Evolutionary conservation across 2,888 invertebrate species (phyloP).

Genomic region (Sympetrum striolatum): DNA sequence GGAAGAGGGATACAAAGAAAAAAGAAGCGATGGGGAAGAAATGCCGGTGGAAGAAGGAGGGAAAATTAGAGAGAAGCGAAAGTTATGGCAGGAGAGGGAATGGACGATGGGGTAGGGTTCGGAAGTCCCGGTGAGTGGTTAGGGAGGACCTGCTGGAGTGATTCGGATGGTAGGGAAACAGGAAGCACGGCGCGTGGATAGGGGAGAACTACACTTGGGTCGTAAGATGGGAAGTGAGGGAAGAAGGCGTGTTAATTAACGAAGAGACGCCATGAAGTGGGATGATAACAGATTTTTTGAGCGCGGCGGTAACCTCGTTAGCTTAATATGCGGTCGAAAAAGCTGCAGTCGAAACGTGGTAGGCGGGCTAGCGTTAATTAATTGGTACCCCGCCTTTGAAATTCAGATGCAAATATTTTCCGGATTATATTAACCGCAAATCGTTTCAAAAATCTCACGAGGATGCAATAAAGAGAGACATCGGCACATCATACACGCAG

Average conservation of each 20-base stretch:
- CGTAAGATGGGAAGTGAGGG: background rate
- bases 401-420: no score
- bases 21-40: background rate
- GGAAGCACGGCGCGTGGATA: no score
- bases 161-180: no score
- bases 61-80: background rate
- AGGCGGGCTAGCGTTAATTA: background rate
- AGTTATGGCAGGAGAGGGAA: background rate
- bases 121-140: background rate
- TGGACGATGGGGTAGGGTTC: background rate
- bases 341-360: background rate
- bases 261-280: background rate
- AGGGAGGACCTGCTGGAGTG: no score
- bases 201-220: background rate
- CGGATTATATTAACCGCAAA: no score
- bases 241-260: slow-evolving; percentile 13
- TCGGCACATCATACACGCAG: no score
- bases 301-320: background rate
- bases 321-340: background rate
- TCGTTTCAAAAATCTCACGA: no score
- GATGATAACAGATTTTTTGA: background rate
- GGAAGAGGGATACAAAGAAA: background rate
- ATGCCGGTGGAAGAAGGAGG: background rate
- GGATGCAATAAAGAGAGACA: no score
- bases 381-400: background rate